Evolutionary conservation across 2,888 invertebrate genomes (phyloP).

Genomic region (Gymnocheta viridis): DNA sequence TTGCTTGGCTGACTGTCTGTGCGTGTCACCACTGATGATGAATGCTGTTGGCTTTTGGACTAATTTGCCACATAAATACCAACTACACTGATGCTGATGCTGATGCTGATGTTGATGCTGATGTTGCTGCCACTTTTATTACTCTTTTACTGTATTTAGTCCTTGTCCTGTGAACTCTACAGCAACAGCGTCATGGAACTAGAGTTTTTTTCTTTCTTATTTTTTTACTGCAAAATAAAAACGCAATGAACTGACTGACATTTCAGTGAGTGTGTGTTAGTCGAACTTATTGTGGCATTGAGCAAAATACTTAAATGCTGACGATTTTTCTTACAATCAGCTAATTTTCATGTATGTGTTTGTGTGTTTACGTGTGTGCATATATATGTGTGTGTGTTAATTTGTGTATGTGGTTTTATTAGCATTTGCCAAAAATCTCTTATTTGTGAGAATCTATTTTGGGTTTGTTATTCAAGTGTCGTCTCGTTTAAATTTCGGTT

Average conservation of each 20-base stretch:
- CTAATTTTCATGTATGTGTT: neutral
- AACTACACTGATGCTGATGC: neutral
- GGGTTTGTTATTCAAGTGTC: neutral
- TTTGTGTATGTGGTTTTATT: neutral
- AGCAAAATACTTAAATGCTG: neutral
- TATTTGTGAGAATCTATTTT: neutral
- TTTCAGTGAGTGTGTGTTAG: no score
- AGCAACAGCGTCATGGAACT: neutral
- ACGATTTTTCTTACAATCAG: neutral
- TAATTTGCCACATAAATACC: slow-evolving; percentile 51
- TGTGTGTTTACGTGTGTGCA: neutral
- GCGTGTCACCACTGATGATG: slow-evolving; percentile 55
- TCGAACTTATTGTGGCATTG: neutral
- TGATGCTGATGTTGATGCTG: neutral
- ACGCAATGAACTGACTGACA: no score
- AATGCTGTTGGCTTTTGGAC: slow-evolving; percentile 58
- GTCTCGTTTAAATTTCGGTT: neutral
- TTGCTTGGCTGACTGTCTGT: slow-evolving; percentile 5
- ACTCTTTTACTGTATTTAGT: slow-evolving; percentile 8
- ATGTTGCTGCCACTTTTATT: neutral
- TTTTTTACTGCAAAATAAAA: no score
- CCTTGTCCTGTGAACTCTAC: slow-evolving; percentile 16
- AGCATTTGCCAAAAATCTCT: neutral
- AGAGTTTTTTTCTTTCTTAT: no score
- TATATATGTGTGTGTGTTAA: neutral